Conservation (phyloP, 2,113 vertebrate genomes). For the Polypterus bichir region DNA sequence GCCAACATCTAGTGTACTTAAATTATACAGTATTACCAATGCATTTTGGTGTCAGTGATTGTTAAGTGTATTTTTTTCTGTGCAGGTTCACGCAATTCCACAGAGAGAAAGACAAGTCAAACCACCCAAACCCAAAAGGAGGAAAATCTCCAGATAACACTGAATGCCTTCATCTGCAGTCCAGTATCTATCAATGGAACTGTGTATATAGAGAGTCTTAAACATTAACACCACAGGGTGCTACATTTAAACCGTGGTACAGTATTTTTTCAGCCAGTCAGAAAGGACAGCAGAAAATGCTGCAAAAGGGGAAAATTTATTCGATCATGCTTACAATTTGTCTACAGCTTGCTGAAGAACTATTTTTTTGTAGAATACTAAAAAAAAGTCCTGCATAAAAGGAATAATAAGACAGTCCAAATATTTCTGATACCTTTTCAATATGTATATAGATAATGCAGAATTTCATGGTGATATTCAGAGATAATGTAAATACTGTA, state of each 20-base stretch:
- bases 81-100: slow-evolving; percentile 74
- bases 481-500: slow-evolving; percentile 96
- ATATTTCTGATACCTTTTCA: slow-evolving; percentile 99
- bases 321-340: slow-evolving; percentile 59
- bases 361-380: slow-evolving; percentile 87
- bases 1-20: too few species aligned
- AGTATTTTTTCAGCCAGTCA: slow-evolving; percentile 42
- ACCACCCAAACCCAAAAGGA: slow-evolving; percentile 93
- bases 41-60: too few species aligned
- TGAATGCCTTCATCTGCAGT: slow-evolving; percentile 65
- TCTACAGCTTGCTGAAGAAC: slow-evolving; percentile 74
- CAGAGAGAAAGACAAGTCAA: slow-evolving; percentile 87
- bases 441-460: slow-evolving; percentile 96
- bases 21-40: too few species aligned
- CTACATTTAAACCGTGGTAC: slow-evolving; percentile 52
- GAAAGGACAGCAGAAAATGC: slow-evolving; percentile 49
- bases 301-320: slow-evolving; percentile 58
- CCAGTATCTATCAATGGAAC: slow-evolving; percentile 44
- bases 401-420: slow-evolving; percentile 82
- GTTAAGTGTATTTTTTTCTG: slow-evolving; percentile 12
- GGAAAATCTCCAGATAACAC: slow-evolving; percentile 99
- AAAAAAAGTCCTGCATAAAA: slow-evolving; percentile 75
- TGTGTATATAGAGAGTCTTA: slow-evolving; percentile 42
- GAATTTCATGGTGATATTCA: slow-evolving; percentile 87
- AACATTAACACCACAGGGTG: slow-evolving; percentile 51